A percentile compares a stretch with the other conserved stretches of the same genome.
Evolutionary conservation across 2,888 invertebrate genomes (phyloP).

Genomic region (Leptogaster cylindrica): DNA sequence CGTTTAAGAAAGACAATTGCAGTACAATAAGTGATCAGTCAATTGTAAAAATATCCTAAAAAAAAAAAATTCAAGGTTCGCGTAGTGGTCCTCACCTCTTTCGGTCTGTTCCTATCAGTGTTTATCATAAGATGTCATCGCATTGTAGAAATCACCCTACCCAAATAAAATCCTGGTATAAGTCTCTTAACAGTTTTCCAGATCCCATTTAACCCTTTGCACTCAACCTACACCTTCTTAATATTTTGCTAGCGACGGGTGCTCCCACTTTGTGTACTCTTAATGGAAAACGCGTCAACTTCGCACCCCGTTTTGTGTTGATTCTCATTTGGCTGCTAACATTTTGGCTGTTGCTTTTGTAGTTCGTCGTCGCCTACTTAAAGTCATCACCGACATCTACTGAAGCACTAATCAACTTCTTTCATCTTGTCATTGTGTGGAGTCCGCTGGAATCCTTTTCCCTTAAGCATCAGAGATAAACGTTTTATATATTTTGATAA

Average conservation of each 20-base stretch:
- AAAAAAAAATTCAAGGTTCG: too few species aligned
- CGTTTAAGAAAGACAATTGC: too few species aligned
- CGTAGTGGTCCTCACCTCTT: too few species aligned
- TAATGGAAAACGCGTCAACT: constrained; percentile 44
- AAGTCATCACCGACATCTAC: constrained; percentile 33
- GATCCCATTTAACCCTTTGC: constrained; percentile 38
- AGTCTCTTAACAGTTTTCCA: constrained; percentile 37
- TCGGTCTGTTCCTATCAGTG: constrained; percentile 33
- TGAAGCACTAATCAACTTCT: constrained; percentile 41
- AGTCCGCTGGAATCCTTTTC: not conserved
- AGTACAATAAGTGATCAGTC: too few species aligned
- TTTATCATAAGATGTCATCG: constrained; percentile 40
- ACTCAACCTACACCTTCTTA: constrained; percentile 7
- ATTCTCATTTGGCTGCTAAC: constrained; percentile 44
- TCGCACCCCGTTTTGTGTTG: constrained; percentile 42
- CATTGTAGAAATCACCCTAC: constrained; percentile 17
- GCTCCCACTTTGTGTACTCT: constrained; percentile 19
- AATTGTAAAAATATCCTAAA: too few species aligned
- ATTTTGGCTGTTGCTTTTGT: constrained; percentile 46
- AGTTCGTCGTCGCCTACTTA: constrained; percentile 41
- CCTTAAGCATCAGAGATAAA: constrained; percentile 42
- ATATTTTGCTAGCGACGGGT: constrained; percentile 4
- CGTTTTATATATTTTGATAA: constrained; percentile 48
- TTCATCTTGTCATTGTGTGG: constrained; percentile 27
- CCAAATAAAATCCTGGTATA: constrained; percentile 34